phyloP scores from a whole-genome alignment of 2,888 invertebrate genomes.

The Toxonevra muliebris region DNA sequence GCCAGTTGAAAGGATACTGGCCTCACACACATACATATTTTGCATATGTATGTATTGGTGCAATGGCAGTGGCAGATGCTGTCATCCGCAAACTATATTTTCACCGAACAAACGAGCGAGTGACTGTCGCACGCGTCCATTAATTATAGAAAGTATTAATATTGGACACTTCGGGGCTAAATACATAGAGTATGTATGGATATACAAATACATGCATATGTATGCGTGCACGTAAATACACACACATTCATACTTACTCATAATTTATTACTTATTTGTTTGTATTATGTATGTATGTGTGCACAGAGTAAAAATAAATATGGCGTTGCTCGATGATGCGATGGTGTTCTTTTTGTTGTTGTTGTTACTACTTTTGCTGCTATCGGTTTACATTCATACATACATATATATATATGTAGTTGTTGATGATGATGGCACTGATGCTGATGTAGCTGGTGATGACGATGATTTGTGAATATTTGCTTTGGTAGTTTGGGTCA shows the following conservation, averaged over 20 bases:
- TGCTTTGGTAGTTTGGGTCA: conserved; percentile 21
- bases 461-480: conserved; percentile 41
- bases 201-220: conserved; percentile 28
- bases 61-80: conserved; percentile 43
- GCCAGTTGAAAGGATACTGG: not conserved
- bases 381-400: conserved; percentile 3
- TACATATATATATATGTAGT: not conserved
- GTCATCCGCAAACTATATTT: conserved; percentile 43
- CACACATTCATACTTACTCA: conserved; percentile 4
- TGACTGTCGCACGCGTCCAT: conserved; percentile 41
- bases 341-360: not conserved
- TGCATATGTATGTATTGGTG: conserved; percentile 39
- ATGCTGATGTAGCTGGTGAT: conserved; percentile 31
- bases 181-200: not conserved
- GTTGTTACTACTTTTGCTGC: not conserved
- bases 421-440: conserved; percentile 27
- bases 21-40: not conserved
- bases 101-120: conserved; percentile 32
- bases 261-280: conserved; percentile 4
- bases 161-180: conserved; percentile 34
- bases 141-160: conserved; percentile 45
- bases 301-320: conserved; percentile 18
- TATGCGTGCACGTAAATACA: conserved; percentile 5
- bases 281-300: not conserved
- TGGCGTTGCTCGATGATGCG: conserved; percentile 7